Conservation (phyloP, 2,888 invertebrate genomes). For the Mythimna vitellina region DNA sequence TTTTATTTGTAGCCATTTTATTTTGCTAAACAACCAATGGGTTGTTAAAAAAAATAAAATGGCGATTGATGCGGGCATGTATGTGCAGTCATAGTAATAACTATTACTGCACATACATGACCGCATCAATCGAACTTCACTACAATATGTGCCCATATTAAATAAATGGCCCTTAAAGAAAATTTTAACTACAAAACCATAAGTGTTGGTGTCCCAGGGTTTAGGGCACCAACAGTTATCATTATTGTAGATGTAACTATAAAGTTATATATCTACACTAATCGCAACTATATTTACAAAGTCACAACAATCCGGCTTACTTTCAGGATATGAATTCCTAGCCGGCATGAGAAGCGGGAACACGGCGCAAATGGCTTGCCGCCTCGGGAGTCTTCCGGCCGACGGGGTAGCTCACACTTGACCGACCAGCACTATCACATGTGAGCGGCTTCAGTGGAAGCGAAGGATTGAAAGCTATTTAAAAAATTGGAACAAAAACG, state of each 20-base stretch:
- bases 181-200: background rate
- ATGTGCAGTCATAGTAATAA: background rate
- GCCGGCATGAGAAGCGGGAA: conserved; percentile 10
- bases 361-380: conserved; percentile 28
- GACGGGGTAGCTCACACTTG: conserved; percentile 15
- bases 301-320: background rate
- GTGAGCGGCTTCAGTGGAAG: conserved; percentile 4
- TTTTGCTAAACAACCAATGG: background rate
- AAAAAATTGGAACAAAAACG: background rate
- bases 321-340: conserved; percentile 22
- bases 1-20: background rate
- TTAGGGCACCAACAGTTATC: background rate
- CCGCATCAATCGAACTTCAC: background rate
- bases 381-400: conserved; percentile 22
- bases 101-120: background rate
- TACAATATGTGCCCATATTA: background rate
- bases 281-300: conserved; percentile 14
- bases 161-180: background rate
- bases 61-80: background rate
- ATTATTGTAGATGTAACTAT: background rate
- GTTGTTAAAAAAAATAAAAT: too few species aligned
- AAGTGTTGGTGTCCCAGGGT: background rate
- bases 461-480: background rate
- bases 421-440: background rate
- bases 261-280: background rate